phyloP scores from a whole-genome alignment of 2,888 invertebrate genomes.

The Omphaloscelis lunosa region DNA sequence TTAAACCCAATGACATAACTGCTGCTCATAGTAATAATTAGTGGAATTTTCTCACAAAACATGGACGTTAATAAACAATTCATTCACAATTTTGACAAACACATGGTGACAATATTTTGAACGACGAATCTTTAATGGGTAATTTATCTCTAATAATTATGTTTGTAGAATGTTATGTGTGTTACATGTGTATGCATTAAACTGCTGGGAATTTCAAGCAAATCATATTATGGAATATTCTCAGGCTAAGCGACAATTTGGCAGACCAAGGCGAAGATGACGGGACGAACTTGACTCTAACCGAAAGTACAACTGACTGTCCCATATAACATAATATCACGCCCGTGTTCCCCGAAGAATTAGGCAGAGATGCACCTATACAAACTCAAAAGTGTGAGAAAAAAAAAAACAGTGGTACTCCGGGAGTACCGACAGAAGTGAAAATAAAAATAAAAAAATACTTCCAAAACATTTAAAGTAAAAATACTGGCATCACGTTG shows the following conservation, averaged over 20 bases:
- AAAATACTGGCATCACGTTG: no score
- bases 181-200: constrained; percentile 20
- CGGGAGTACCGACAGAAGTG: no score
- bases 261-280: not conserved
- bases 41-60: constrained; percentile 2
- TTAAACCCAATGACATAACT: constrained; percentile 7
- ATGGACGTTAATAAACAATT: not conserved
- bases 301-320: not conserved
- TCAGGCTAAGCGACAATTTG: not conserved
- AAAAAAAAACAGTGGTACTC: no score
- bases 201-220: not conserved
- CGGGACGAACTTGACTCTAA: not conserved
- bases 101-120: constrained; percentile 36
- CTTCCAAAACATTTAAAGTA: no score
- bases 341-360: no score
- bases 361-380: no score
- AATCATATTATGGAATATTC: not conserved
- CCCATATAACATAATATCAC: no score
- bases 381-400: no score
- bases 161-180: not conserved
- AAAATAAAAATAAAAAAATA: no score
- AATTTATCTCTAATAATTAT: not conserved
- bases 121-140: not conserved
- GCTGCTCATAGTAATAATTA: not conserved
- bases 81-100: constrained; percentile 21